Conservation (phyloP, 30 jellyfish, hydroid and myxozoan genomes). For the Phacellophora camtschatica region DNA sequence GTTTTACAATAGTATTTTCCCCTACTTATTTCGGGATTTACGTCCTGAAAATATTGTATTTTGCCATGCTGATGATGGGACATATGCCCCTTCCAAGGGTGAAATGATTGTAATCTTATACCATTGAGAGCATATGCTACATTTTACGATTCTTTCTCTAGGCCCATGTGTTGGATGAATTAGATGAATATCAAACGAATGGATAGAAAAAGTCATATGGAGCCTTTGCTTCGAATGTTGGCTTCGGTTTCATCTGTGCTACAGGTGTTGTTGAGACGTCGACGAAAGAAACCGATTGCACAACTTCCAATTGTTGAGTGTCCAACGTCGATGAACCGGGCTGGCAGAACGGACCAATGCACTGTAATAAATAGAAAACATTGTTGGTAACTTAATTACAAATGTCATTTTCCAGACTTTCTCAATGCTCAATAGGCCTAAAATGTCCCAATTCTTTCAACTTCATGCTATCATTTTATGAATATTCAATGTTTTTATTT, state of each 20-base stretch:
- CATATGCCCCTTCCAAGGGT: too few relatives aligned
- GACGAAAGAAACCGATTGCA: conserved; percentile 82
- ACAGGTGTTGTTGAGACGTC: conserved; percentile 90
- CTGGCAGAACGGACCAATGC: conserved; percentile 62
- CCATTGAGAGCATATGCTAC: background rate
- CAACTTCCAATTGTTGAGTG: conserved; percentile 60
- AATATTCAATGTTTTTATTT: too few relatives aligned
- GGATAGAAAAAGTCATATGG: conserved; percentile 98
- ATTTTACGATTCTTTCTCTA: background rate
- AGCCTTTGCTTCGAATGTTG: conserved; percentile 89
- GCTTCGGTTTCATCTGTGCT: conserved; percentile 85
- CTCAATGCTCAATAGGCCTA: background rate
- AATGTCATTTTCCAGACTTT: too few relatives aligned
- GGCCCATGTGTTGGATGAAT: background rate
- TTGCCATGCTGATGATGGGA: too few relatives aligned
- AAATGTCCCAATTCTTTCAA: background rate
- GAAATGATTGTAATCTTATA: too few relatives aligned
- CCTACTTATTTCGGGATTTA: too few relatives aligned
- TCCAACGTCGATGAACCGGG: conserved; percentile 44
- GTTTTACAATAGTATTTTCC: too few relatives aligned
- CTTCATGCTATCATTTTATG: background rate
- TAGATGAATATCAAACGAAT: conserved; percentile 43
- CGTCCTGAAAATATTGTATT: too few relatives aligned
- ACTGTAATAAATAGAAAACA: conserved; percentile 11
- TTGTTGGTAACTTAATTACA: too few relatives aligned